Base-by-base conservation (phyloP, 2,888 invertebrate genomes). In the Caenorhabditis becei region DNA sequence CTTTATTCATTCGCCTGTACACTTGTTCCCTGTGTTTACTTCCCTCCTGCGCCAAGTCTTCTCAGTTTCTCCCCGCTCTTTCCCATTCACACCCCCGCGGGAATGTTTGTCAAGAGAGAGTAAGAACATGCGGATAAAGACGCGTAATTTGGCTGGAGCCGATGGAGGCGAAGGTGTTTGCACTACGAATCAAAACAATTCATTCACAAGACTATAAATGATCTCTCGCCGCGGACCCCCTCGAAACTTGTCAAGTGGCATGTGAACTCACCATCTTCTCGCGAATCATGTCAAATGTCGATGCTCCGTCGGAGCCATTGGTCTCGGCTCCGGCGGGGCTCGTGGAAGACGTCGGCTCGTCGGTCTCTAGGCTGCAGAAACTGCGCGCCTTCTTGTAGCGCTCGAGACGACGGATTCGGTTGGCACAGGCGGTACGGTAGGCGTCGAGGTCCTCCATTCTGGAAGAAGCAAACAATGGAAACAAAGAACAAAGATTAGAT, bases 361-460 rank as follows among this genome's bases (percentile, higher is more conserved):
- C 71, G n/a, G 71, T 51, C 47, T 88, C 88, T 59, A 90, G 79
- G 58, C 83, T 87, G 75, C 89, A 90, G 78, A 90, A 88, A 61
- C 89, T 89, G 28, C 83, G 81, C 51, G 90, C 86, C 72, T 90
- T 90, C 77, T 89, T 89, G 85, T 89, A 90, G 71, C 89, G 80
- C 61, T 90, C 90, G 54, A 90, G 84, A 26, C 90, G 85, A 35
- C 87, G 85, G 51, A 89, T 77, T 49, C 89, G 81, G 56, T 84
- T 85, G 69, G 88, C 88, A 82, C 88, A 88, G 58, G 88, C 79
- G 53, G 82, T 74, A 24, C 88, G 88, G 78, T 88, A 89, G 49
- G 82, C 71, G 58, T 81, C 83, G 62, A 87, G 79, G 61, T 88
- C 86, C 59, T 88, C 88, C 77, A 84, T 83, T 63, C 47, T 41